Conservation (phyloP, 2,888 invertebrate species). For the Hydrotaea cyrtoneurina region DNA sequence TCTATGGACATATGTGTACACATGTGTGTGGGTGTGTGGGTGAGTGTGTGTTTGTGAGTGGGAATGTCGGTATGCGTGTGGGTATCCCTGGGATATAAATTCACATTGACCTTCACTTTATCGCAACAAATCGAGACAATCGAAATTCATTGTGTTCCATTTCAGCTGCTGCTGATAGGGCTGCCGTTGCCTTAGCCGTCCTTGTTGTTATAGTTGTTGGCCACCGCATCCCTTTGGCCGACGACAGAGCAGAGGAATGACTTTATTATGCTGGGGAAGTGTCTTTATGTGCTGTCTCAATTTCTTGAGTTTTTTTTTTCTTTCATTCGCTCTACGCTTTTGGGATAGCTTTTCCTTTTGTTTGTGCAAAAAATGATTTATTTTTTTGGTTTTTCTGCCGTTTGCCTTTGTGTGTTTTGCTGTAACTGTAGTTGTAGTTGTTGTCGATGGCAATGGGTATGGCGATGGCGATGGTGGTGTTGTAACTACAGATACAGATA, state of each 20-base stretch:
- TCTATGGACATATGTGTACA: neutral
- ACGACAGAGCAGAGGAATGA: constrained; percentile 7
- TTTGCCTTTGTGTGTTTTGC: neutral
- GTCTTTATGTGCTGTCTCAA: constrained; percentile 17
- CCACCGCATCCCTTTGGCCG: neutral
- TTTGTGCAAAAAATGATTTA: constrained; percentile 40
- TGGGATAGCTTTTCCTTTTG: constrained; percentile 10
- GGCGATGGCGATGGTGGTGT: neutral
- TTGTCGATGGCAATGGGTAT: neutral
- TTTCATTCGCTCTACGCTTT: neutral
- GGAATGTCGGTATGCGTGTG: neutral
- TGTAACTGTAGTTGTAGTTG: neutral
- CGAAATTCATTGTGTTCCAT: constrained; percentile 51
- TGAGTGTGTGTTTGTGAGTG: neutral
- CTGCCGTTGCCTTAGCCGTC: neutral
- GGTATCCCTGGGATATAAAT: constrained; percentile 17
- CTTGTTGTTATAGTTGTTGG: too few species aligned
- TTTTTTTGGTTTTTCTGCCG: neutral
- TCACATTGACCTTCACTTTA: constrained; percentile 47
- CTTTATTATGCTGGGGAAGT: constrained; percentile 12
- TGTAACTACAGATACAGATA: constrained; percentile 27
- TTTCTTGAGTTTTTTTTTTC: constrained; percentile 16
- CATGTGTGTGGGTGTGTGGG: neutral
- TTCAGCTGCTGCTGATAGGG: neutral
- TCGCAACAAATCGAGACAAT: constrained; percentile 54